These are phyloP conservation scores for Epicauta chinensis DNA, from an alignment of 1,140 invertebrate genomes.

Conservation along the genomic window DNA sequence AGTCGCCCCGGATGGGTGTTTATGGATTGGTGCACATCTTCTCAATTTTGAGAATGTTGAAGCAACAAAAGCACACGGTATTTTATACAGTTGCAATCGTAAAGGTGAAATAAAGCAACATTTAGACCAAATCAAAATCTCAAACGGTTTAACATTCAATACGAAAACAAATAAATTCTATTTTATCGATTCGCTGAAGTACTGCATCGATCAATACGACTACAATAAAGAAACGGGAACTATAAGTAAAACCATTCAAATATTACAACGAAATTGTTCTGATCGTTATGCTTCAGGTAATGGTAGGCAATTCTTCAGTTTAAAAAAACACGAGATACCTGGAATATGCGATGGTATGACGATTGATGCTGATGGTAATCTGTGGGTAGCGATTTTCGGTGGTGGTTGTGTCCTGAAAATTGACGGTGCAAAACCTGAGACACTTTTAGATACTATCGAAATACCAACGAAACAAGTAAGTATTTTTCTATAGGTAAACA, in stretches of 20 bases:
- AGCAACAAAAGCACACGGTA: constrained; percentile 32
- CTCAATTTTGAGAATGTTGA: too few relatives aligned
- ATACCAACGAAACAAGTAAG: constrained; percentile 28
- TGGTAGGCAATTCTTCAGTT: constrained; percentile 22
- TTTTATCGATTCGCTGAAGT: constrained; percentile 64
- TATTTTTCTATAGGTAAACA: too few relatives aligned
- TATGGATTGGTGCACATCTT: constrained; percentile 48
- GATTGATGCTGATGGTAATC: constrained; percentile 54
- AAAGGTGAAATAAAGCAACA: constrained; percentile 23
- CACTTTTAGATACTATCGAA: constrained; percentile 23
- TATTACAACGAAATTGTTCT: neutral
- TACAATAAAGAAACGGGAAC: neutral
- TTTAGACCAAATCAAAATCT: constrained; percentile 53
- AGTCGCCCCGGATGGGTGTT: constrained; percentile 65
- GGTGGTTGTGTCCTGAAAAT: constrained; percentile 33
- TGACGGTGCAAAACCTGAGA: constrained; percentile 34
- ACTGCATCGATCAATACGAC: constrained; percentile 62
- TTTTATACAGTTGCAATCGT: constrained; percentile 45
- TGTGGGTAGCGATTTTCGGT: constrained; percentile 55
- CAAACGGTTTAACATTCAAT: constrained; percentile 78
- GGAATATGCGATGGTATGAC: constrained; percentile 62
- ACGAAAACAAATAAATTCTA: constrained; percentile 60
- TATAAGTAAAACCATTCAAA: neutral
- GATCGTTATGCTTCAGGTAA: constrained; percentile 24
- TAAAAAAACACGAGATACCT: constrained; percentile 21